phyloP scores from a whole-genome alignment of 2,888 invertebrate genomes.

The Acanthosepion esculentum region DNA sequence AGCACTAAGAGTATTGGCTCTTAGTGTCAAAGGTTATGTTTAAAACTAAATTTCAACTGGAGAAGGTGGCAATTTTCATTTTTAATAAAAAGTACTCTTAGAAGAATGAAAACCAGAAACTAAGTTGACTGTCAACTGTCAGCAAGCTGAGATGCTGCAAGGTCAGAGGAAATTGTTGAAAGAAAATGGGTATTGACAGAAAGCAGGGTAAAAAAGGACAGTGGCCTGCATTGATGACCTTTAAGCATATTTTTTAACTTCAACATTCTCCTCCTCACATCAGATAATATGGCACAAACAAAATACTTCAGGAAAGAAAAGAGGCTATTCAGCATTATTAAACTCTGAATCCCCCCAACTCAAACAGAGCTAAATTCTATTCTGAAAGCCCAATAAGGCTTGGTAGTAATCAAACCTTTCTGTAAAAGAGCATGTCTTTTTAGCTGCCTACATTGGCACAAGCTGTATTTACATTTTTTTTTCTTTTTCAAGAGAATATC shows the following conservation, averaged over 20 bases:
- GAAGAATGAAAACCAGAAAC: not conserved
- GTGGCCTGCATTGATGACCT: not conserved
- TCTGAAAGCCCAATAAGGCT: not conserved
- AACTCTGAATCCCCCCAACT: not conserved
- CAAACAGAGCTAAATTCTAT: not conserved
- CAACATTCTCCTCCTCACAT: not conserved
- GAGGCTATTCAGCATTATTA: not conserved
- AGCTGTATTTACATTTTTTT: not conserved
- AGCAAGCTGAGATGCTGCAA: not conserved
- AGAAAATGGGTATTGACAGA: not conserved
- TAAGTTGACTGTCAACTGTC: not conserved
- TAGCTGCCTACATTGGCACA: not conserved
- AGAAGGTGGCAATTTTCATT: not conserved
- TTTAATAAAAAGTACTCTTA: not conserved
- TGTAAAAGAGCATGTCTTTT: no score
- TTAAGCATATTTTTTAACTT: conserved; percentile 11
- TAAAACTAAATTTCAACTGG: conserved; percentile 14
- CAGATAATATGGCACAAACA: not conserved
- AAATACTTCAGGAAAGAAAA: not conserved
- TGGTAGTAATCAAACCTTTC: not conserved
- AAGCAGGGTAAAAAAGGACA: not conserved
- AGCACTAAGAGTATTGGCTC: no score
- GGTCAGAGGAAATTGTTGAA: conserved; percentile 21
- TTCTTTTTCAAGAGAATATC: not conserved
- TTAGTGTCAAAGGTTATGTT: not conserved